Percentiles rank a stretch among this genome's conserved stretches.
These are phyloP conservation scores for Rhopalosiphum nymphaeae DNA, from an alignment of 2,888 invertebrate species.

Conservation along the genomic window DNA sequence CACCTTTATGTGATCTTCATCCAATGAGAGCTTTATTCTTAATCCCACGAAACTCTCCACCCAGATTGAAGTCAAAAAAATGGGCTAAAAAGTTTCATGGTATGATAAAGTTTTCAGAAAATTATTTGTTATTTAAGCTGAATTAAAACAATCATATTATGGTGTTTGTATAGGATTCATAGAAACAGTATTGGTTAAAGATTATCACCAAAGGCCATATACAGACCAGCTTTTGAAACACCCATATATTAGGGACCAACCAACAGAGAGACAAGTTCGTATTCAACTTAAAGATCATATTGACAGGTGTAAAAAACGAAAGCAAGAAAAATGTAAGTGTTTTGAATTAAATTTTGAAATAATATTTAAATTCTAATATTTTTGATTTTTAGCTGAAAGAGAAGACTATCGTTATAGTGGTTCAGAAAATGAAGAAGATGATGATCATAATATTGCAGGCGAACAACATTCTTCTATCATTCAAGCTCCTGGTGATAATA, in stretches of 20 bases:
- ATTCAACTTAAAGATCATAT: slow-evolving; percentile 99
- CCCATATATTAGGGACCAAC: slow-evolving; percentile 98
- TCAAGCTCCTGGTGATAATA: slow-evolving; percentile 91
- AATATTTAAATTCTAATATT: not conserved
- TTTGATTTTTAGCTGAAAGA: slow-evolving; percentile 70
- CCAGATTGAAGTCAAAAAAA: slow-evolving; percentile 96
- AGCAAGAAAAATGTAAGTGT: slow-evolving; percentile 81
- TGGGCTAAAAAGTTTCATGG: slow-evolving; percentile 97
- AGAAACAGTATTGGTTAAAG: slow-evolving; percentile 98
- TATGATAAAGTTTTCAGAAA: slow-evolving; percentile 67
- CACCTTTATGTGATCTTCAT: slow-evolving; percentile 98
- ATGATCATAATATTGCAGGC: slow-evolving; percentile 90
- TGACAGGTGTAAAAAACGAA: slow-evolving; percentile 95
- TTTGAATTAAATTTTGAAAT: not conserved
- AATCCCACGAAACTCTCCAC: slow-evolving; percentile 98
- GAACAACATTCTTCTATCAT: slow-evolving; percentile 93
- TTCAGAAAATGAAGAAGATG: slow-evolving; percentile 97
- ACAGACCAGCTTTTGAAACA: slow-evolving; percentile 98
- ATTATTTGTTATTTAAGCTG: not conserved
- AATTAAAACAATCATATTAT: slow-evolving; percentile 11
- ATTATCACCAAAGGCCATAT: slow-evolving; percentile 98
- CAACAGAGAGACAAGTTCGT: slow-evolving; percentile 96
- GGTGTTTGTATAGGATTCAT: slow-evolving; percentile 79
- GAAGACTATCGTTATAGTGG: slow-evolving; percentile 85
- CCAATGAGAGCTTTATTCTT: slow-evolving; percentile 99